Base-by-base conservation (phyloP, 2,888 invertebrate genomes). In the Watsonalla binaria region DNA sequence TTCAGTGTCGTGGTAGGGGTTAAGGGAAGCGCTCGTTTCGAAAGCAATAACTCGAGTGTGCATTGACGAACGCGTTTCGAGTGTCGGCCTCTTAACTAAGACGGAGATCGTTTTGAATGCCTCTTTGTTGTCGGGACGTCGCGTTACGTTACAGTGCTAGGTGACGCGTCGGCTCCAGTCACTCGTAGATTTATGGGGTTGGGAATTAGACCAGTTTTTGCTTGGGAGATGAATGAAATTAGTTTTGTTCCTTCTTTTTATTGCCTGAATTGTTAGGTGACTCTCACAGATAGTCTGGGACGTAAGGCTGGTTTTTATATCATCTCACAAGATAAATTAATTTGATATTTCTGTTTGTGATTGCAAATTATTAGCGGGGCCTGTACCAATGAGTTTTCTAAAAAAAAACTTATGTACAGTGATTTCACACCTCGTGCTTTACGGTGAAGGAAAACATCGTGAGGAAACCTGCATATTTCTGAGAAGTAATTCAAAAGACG, bases 1-100 rank as follows among this genome's bases (percentile, higher is more conserved):
- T 14, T 7, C 46, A 42, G 24, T 45, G 11, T 47, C 50, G 46
- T 62, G 59, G 72, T 80, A 62, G n/a, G 46, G 62, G 74, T 62
- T 52, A 62, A 70, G 68, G 74, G 77, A 76, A 73, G 74, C 72
- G 76, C 75, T 80, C 79, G 80, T 82, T 82, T 74, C 76, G 70
- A 81, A 80, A 82, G 83, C 78, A 78, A 79, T 81, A 82, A 79
- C 84, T 82, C 72, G 76, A 86, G 84, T 81, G 82, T 78, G 78
- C 84, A 82, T 81, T 84, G 87, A 85, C 81, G 84, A 80, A 81
- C 82, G 84, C 82, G 78, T 74, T 80, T 79, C 74, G 68, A 84
- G 85, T 80, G 82, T 76, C 79, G 68, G 72, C 80, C 79, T 72
- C 82, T 82, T 79, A 76, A 81, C 78, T 82, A 79, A 79, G 80